Conservation (phyloP, 2,113 vertebrate species). For the Nyctibius bracteatus region DNA sequence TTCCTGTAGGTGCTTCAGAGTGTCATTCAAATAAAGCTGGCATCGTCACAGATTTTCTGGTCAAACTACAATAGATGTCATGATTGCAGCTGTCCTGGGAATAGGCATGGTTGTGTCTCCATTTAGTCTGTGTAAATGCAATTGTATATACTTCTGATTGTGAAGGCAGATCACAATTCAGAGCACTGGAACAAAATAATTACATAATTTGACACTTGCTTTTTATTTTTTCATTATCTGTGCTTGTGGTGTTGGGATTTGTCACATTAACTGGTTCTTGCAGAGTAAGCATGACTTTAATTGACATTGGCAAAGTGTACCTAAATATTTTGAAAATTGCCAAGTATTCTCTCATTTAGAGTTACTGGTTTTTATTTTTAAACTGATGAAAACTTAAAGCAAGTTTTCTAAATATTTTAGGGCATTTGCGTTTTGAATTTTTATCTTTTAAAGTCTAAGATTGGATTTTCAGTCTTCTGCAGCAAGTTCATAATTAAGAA, state of each 20-base stretch:
- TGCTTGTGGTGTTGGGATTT: neutral
- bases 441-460: neutral
- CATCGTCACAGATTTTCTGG: neutral
- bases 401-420: neutral
- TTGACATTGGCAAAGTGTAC: neutral
- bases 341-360: neutral
- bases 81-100: slow-evolving; percentile 2
- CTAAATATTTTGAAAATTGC: neutral
- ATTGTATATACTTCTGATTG: slow-evolving; percentile 13
- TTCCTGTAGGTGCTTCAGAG: slow-evolving; percentile 33
- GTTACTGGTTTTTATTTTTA: neutral
- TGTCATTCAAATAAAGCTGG: neutral
- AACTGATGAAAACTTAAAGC: neutral
- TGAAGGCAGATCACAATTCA: neutral
- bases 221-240: neutral
- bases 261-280: neutral
- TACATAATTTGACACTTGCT: neutral
- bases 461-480: neutral
- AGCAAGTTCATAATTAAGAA: neutral
- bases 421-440: neutral
- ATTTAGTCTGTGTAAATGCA: neutral
- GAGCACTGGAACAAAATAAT: slow-evolving; percentile 7
- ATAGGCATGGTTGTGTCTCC: neutral
- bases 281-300: neutral
- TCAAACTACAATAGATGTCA: neutral